A percentile compares a stretch with the other conserved stretches of the same genome.
These are phyloP conservation scores for Phyllostomus discolor DNA, from an alignment of 2,113 vertebrate genomes.

Conservation along the genomic window DNA sequence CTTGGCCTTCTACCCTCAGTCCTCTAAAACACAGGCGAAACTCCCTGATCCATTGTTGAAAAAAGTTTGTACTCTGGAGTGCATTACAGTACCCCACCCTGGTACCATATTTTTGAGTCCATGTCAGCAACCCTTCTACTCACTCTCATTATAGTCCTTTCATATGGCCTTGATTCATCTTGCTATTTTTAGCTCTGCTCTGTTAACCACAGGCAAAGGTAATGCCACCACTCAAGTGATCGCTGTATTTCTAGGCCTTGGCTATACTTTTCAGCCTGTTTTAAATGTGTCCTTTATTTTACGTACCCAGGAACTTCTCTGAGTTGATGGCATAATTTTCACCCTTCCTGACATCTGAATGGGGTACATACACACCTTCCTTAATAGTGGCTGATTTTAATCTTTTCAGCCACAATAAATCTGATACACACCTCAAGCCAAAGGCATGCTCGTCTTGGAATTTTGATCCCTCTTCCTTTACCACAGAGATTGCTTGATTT, in stretches of 20 bases:
- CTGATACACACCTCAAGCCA: constrained; percentile 57
- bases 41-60: not conserved
- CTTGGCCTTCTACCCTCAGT: not conserved
- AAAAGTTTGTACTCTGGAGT: not conserved
- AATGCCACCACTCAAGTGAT: not conserved
- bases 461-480: constrained; percentile 66
- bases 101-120: constrained; percentile 32
- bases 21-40: not conserved
- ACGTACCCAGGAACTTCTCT: constrained; percentile 43
- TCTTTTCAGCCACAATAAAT: constrained; percentile 70
- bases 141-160: constrained; percentile 37
- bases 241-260: not conserved
- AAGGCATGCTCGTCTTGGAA: constrained; percentile 51
- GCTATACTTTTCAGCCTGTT: constrained; percentile 46
- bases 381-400: constrained; percentile 68
- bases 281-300: constrained; percentile 66
- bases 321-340: constrained; percentile 63
- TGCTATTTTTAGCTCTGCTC: constrained; percentile 46
- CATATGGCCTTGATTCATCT: constrained; percentile 28
- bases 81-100: not conserved
- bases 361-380: not conserved
- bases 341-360: constrained; percentile 66
- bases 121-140: not conserved
- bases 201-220: not conserved
- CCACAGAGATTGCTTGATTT: constrained; percentile 53